Percentiles rank a stretch among this genome's conserved stretches.
These are phyloP conservation scores for Dastarcus helophoroides DNA, from an alignment of 2,888 invertebrate genomes.

Conservation along the genomic window DNA sequence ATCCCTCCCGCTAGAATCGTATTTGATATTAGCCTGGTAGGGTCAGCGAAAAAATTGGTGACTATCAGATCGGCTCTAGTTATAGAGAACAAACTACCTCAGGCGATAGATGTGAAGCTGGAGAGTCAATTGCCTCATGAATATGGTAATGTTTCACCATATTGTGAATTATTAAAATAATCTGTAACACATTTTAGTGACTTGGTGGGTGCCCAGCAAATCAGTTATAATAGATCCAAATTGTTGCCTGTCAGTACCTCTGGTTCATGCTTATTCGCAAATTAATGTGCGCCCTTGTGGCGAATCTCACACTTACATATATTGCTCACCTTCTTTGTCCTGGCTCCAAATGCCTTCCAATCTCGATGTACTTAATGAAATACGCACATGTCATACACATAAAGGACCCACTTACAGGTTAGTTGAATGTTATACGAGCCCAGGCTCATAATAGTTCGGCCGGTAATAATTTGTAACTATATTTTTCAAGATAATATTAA, in stretches of 20 bases:
- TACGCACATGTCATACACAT: slow-evolving; percentile 37
- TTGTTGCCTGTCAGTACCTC: slow-evolving; percentile 60
- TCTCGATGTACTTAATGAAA: slow-evolving; percentile 33
- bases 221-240: slow-evolving; percentile 41
- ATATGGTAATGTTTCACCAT: slow-evolving; percentile 9
- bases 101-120: slow-evolving; percentile 60
- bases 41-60: slow-evolving; percentile 87
- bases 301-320: slow-evolving; percentile 39
- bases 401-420: slow-evolving; percentile 37
- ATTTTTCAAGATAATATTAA: no score
- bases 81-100: slow-evolving; percentile 63
- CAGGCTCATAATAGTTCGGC: no score
- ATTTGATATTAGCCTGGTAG: slow-evolving; percentile 83
- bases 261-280: slow-evolving; percentile 60
- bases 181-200: slow-evolving; percentile 12
- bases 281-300: slow-evolving; percentile 63
- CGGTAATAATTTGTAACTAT: no score
- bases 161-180: background rate
- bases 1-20: slow-evolving; percentile 64
- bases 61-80: slow-evolving; percentile 84
- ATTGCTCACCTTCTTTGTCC: slow-evolving; percentile 46
- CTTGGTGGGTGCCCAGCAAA: slow-evolving; percentile 31
- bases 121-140: slow-evolving; percentile 44
- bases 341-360: slow-evolving; percentile 47
- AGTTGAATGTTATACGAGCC: no score